Evolutionary conservation across 2,113 vertebrate species (phyloP).

Genomic region (Felis chaus): DNA sequence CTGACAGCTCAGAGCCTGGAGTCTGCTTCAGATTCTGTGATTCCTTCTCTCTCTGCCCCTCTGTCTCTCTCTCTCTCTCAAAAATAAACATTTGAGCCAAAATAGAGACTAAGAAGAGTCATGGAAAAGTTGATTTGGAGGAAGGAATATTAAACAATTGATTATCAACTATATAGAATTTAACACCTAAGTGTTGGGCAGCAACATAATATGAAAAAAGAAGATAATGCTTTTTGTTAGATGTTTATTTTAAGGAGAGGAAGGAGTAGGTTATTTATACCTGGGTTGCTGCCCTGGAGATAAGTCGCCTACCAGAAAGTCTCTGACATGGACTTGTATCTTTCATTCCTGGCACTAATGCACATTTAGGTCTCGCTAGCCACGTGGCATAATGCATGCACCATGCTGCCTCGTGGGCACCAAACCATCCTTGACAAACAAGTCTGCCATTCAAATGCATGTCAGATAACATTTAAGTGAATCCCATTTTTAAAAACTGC

Average conservation of each 20-base stretch:
- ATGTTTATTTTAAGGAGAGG: constrained; percentile 24
- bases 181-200: not conserved
- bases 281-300: not conserved
- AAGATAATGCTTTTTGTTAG: constrained; percentile 23
- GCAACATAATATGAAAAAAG: not conserved
- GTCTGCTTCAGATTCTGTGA: no score
- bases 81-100: not conserved
- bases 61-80: no score
- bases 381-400: not conserved
- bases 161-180: constrained; percentile 11
- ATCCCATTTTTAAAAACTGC: not conserved
- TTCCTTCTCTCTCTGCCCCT: no score
- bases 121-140: constrained; percentile 2
- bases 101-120: not conserved
- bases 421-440: not conserved
- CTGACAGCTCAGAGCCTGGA: no score
- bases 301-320: not conserved
- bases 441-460: not conserved
- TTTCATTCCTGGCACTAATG: not conserved
- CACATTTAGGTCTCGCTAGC: not conserved
- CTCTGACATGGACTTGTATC: not conserved
- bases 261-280: not conserved
- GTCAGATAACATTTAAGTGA: not conserved
- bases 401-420: not conserved
- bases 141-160: not conserved